Base-by-base conservation (phyloP, 2,797 vertebrate genomes). In the Tangara arthus region DNA sequence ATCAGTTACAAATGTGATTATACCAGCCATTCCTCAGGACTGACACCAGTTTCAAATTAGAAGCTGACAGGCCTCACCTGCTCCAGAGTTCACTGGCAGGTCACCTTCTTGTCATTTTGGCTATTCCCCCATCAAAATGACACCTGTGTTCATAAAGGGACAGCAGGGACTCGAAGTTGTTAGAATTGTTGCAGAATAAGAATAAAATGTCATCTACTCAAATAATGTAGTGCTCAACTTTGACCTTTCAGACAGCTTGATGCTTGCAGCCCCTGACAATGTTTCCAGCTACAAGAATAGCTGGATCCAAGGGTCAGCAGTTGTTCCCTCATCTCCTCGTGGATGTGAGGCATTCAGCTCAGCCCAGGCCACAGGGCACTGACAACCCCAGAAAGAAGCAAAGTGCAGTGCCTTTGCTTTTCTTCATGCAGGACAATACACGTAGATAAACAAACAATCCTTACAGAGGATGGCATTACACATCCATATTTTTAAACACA, bases 11-110 rank as follows among this genome's bases (percentile, higher is more conserved):
- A 97, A 98, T 96, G 96, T 97, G 97, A 98, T 98, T 97, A 97
- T 90, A 89, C 82, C 95, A 95, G 94, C 96, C 96, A 97, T 98
- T 96, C 96, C 96, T 98, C 97, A 98, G 94, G 87, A 90, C 96
- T 98, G 98, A 98, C 97, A 98, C 95, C 92, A 89, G 96, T 97
- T 98, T 97, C 97, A 98, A 98, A 98, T 98, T 98, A 98, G 98
- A 98, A 97, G 97, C 97, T 97, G 98, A 98, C 98, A 97, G 94
- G 68, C 90, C 95, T 98, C 98, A 98, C 98, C 98, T 98, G 96
- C 94, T 97, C 97, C 97, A 96, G 96, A 97, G 99, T 98, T 99
- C 98, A 98, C 92, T 61, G 90, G 92, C 91, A 97, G 99, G 99
- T 99, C 98, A 98, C 93, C 93, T 96, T 93, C 95, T 97, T 98